These are phyloP conservation scores for Leptopilina myrica DNA, from an alignment of 2,888 invertebrate species.

Conservation along the genomic window DNA sequence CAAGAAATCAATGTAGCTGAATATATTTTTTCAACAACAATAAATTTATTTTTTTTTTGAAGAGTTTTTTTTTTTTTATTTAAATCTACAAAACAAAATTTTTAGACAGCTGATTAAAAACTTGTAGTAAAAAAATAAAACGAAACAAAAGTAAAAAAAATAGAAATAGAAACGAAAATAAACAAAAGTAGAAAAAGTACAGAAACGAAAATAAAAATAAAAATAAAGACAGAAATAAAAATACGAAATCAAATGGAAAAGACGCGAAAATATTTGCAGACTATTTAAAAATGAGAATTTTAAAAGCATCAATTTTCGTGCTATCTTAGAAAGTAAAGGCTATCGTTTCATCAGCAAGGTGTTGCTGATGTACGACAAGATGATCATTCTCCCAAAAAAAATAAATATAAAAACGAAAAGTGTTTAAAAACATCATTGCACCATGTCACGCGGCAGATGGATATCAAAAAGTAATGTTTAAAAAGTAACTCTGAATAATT, in stretches of 20 bases:
- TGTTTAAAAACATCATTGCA: background rate
- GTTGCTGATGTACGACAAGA: background rate
- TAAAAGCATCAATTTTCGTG: background rate
- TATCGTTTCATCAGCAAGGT: conserved; percentile 15
- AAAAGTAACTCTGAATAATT: background rate
- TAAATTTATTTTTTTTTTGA: background rate
- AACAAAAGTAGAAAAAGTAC: no score
- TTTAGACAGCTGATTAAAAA: no score
- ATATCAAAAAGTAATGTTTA: background rate
- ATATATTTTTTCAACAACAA: background rate
- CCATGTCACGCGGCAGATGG: conserved; percentile 2
- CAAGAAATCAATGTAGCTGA: conserved; percentile 38
- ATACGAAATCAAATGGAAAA: no score
- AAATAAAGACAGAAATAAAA: no score
- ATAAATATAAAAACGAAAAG: background rate
- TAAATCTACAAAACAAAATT: no score
- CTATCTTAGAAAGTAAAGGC: background rate
- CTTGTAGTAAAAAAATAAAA: no score
- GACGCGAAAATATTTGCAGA: no score
- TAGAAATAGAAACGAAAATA: no score
- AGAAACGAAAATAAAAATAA: no score
- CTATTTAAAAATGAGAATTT: no score
- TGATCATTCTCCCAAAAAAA: background rate
- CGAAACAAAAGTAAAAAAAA: no score
- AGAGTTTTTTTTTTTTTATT: background rate